Percentiles rank a stretch among this genome's conserved stretches.
Evolutionary conservation across 1,140 invertebrate species (phyloP).

Genomic region (Venturia canescens): DNA sequence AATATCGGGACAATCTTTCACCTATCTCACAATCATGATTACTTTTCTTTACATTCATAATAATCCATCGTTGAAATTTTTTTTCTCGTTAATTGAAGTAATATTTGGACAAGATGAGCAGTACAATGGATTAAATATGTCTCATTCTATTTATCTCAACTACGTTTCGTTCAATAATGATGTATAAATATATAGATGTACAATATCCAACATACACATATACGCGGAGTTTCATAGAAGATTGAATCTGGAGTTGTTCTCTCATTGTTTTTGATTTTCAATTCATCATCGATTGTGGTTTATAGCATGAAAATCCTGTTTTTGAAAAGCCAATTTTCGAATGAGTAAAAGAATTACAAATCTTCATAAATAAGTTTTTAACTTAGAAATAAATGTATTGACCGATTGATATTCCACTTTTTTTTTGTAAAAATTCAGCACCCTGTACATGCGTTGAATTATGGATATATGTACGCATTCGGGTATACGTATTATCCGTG

Average conservation of each 20-base stretch:
- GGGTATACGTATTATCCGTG: too few relatives aligned
- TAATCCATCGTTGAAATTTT: conserved; percentile 37
- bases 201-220: neutral
- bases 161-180: conserved; percentile 25
- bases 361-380: too few relatives aligned
- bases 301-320: too few relatives aligned
- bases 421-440: neutral
- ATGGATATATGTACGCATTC: neutral
- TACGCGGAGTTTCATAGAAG: too few relatives aligned
- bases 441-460: neutral
- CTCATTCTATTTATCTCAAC: neutral
- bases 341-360: too few relatives aligned
- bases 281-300: too few relatives aligned
- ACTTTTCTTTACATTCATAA: conserved; percentile 39
- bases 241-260: too few relatives aligned
- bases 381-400: too few relatives aligned
- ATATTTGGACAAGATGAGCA: conserved; percentile 57
- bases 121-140: conserved; percentile 28
- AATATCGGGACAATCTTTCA: conserved; percentile 41
- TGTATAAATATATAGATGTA: neutral
- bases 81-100: conserved; percentile 59
- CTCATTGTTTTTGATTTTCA: too few relatives aligned
- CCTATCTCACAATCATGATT: conserved; percentile 21
- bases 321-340: too few relatives aligned
- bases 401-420: too few relatives aligned